These are phyloP conservation scores for Torymus texanus DNA, from an alignment of 2,888 invertebrate genomes.

Conservation along the genomic window DNA sequence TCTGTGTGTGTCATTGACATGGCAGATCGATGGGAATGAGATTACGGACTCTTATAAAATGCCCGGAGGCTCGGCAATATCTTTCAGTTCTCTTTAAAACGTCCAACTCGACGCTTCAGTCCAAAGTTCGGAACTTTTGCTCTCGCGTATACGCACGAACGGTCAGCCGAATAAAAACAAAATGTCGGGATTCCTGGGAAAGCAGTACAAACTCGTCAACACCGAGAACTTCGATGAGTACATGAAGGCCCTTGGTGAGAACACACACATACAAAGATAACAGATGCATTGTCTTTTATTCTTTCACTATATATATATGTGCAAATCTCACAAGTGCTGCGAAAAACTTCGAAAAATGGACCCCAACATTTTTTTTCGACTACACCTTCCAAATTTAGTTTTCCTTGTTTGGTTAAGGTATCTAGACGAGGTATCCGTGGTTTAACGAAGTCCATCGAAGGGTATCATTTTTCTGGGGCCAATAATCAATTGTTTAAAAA, in stretches of 20 bases:
- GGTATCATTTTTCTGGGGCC: no score
- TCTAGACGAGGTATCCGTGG: no score
- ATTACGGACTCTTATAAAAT: constrained; percentile 53
- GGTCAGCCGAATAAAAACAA: background rate
- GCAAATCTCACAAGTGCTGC: no score
- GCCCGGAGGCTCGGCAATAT: constrained; percentile 16
- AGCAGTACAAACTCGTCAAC: constrained; percentile 87
- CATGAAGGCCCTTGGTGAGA: constrained; percentile 90
- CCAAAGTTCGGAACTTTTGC: background rate
- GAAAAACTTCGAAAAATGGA: no score
- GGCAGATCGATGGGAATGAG: constrained; percentile 48
- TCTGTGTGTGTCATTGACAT: constrained; percentile 40
- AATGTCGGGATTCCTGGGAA: constrained; percentile 76
- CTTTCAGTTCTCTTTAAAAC: constrained; percentile 35
- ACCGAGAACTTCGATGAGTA: constrained; percentile 93
- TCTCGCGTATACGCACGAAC: no score
- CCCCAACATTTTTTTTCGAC: no score
- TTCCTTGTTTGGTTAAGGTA: no score
- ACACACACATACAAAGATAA: background rate
- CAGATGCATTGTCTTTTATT: background rate
- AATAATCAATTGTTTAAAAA: no score
- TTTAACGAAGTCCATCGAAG: no score
- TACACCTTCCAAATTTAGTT: no score
- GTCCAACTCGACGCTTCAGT: background rate
- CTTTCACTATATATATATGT: constrained; percentile 18